These are phyloP conservation scores for Platycercus adscitus DNA, from an alignment of 2,113 vertebrate genomes.

Conservation along the genomic window DNA sequence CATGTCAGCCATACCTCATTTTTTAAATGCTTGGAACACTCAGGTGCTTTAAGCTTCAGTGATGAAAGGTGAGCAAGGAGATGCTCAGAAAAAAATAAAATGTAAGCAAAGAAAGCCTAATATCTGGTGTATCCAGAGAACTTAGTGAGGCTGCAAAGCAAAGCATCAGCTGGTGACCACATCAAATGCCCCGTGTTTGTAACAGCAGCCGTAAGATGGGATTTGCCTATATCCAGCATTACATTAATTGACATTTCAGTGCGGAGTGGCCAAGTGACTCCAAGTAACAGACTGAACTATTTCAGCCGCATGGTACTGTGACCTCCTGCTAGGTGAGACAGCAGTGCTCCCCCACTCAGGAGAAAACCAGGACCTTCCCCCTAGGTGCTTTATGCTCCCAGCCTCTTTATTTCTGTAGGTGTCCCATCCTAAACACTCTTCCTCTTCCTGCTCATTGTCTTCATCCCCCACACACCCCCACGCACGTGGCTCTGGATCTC, in stretches of 20 bases:
- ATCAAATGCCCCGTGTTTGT: rapidly evolving
- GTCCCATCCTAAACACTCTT: constrained; percentile 68
- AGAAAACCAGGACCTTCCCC: neutral
- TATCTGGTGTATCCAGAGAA: neutral
- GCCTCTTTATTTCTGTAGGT: constrained; percentile 56
- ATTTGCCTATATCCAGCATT: neutral
- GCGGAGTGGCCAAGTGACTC: neutral
- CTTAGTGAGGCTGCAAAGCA: neutral
- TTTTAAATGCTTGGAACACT: neutral
- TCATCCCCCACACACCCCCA: constrained; percentile 51
- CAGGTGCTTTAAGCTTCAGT: neutral
- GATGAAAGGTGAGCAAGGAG: neutral
- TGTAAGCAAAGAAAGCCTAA: neutral
- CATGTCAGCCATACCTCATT: neutral
- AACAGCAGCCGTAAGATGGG: neutral
- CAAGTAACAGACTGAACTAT: neutral
- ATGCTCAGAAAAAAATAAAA: neutral
- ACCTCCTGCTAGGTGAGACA: neutral
- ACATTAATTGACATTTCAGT: neutral
- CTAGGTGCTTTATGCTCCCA: neutral
- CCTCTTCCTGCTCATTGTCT: constrained; percentile 67
- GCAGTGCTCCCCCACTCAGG: neutral
- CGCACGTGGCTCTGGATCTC: constrained; percentile 74
- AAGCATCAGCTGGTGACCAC: neutral
- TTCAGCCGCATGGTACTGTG: neutral